Base-by-base conservation (phyloP, 2,888 invertebrate genomes). In the Catocala fraxini region DNA sequence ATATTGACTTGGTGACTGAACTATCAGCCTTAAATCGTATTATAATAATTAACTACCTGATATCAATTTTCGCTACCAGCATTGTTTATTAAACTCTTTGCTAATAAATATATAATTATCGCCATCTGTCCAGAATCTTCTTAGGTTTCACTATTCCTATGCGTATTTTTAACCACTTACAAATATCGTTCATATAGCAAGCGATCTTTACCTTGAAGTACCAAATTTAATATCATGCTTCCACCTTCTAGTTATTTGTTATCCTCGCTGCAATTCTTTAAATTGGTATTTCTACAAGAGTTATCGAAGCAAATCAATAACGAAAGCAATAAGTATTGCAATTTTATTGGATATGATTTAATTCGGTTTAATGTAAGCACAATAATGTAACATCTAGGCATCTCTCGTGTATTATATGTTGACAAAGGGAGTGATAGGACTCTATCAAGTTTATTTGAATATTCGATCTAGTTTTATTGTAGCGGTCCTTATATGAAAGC, bases 381-480 rank as follows among this genome's bases (percentile, higher is more conserved):
- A 47, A 48, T 58, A 45, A 52, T 52, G 39, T 60, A 63, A 59
- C 59, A 49, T 48, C 25, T 6, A 46, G 13, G 35, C 45, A 56
- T 43, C 60, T 48, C 42, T 46, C 51, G 42, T 59, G 56, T 48
- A 56, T 63, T 62, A 46, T 59, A 57, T 68, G 46, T 39, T 6
- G 43, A 53, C 52, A 56, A 56, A 39, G 35, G 43, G 42, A 41
- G 51, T 68, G 57, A 68, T 46, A 62, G 59, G 42, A 46, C 15
- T 43, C 46, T 45, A 54, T 54, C 39, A 54, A 34, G 51, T 59
- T 71, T 71, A 68, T 74, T 66, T 76, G 73, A 80, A 75, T 69
- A 67, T 80, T 77, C 75, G 77, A 80, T 81, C 76, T 78, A 85
- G 83, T 89, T 89, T 89, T 90, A 89, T 89, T 85, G 83, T 86